phyloP scores from a whole-genome alignment of 2,113 vertebrate species.

The Thunnus thynnus region DNA sequence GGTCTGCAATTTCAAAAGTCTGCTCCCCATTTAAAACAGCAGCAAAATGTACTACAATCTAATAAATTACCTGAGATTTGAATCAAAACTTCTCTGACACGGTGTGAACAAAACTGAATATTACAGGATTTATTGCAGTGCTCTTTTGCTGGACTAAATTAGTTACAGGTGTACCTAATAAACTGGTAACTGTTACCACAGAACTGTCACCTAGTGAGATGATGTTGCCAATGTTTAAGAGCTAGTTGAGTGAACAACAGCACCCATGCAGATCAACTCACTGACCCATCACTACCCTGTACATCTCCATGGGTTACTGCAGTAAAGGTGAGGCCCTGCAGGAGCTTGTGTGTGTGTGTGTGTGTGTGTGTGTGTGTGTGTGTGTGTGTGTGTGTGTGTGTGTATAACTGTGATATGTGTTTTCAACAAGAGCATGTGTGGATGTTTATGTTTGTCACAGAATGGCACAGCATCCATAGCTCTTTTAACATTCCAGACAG shows the following conservation, averaged over 20 bases:
- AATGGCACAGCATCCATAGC: background rate
- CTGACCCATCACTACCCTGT: constrained; percentile 12
- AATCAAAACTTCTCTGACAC: background rate
- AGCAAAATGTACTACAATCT: background rate
- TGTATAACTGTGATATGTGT: background rate
- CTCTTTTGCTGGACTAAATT: background rate
- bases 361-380: background rate
- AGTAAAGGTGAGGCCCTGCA: constrained; percentile 47
- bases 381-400: background rate
- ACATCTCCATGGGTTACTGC: constrained; percentile 46
- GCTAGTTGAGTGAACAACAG: constrained; percentile 8
- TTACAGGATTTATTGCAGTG: background rate
- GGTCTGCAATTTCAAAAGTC: background rate
- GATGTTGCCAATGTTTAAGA: constrained; percentile 8
- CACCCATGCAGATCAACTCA: constrained; percentile 5
- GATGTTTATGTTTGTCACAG: no score
- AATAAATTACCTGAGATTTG: background rate
- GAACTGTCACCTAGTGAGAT: constrained; percentile 2
- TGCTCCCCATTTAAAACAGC: background rate
- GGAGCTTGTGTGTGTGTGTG: constrained; percentile 8
- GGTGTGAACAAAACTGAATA: background rate
- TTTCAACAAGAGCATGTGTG: no score
- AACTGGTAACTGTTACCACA: background rate
- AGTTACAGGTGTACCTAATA: constrained; percentile 3
- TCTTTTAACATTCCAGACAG: background rate